Evolutionary conservation across 1,140 invertebrate genomes (phyloP).

Genomic region (Hylaeus volcanicus): DNA sequence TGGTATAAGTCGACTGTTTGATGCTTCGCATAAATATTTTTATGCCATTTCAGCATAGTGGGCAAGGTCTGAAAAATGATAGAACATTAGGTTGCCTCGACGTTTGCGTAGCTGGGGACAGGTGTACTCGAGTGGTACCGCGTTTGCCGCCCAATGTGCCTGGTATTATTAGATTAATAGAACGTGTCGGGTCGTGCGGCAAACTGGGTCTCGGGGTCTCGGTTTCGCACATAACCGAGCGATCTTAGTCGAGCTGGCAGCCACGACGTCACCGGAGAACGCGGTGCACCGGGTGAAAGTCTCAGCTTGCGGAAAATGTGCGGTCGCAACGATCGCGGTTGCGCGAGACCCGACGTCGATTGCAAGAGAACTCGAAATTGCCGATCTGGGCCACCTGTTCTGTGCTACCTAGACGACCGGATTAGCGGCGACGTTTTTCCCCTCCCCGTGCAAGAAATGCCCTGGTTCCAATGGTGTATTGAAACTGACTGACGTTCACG

Average conservation of each 20-base stretch:
- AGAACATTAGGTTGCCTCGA: neutral
- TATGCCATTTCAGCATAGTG: too few species aligned
- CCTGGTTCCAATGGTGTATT: neutral
- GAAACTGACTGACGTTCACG: neutral
- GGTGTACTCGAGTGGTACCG: neutral
- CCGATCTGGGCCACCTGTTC: slow-evolving; percentile 33
- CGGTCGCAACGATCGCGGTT: slow-evolving; percentile 24
- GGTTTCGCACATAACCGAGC: slow-evolving; percentile 56
- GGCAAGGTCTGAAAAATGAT: too few species aligned
- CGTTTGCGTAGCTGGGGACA: too few species aligned
- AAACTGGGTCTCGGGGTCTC: slow-evolving; percentile 66
- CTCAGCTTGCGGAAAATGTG: slow-evolving; percentile 56
- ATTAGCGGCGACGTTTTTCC: slow-evolving; percentile 30
- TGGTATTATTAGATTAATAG: slow-evolving; percentile 56
- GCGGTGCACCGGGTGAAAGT: slow-evolving; percentile 60
- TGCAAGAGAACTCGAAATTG: slow-evolving; percentile 48
- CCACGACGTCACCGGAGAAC: slow-evolving; percentile 61
- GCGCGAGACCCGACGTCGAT: slow-evolving; percentile 33
- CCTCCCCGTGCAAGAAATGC: neutral
- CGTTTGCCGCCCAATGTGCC: neutral
- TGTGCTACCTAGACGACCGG: slow-evolving; percentile 7
- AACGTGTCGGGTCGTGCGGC: slow-evolving; percentile 41
- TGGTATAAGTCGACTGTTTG: too few species aligned
- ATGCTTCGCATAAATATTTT: neutral
- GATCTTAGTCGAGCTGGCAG: slow-evolving; percentile 13